Base-by-base conservation (phyloP, 2,888 invertebrate species). In the Drosophila hamatofila region DNA sequence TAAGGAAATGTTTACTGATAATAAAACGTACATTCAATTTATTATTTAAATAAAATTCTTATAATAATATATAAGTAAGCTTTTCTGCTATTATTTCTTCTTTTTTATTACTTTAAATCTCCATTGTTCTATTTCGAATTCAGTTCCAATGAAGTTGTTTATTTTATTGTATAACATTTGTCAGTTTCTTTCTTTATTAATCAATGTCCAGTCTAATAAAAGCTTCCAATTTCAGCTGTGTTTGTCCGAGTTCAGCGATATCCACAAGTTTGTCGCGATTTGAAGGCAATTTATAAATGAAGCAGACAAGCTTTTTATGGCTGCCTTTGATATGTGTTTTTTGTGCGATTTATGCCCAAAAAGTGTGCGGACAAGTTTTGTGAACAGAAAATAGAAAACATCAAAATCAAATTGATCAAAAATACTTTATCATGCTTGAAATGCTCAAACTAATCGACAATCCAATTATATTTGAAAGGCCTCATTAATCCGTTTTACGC, bases 401-500 rank as follows among this genome's bases (percentile, higher is more conserved):
- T 49, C n/a, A 44, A 18, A 49, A 51, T 12, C 56, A 37, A 59
- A 39, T 27, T 30, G 52, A 30, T 58, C 35, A 55, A 25, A 14
- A 41, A 35, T 9, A 59, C 49, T 44, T 25, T 7, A 64, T 55
- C 73, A 67, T 64, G 37, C 18, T 42, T 16, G 42, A 48, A 54
- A 60, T 60, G 44, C 4, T 30, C 16, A 57, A 64, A 66, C 52
- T 68, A 72, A 83, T 77, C 72, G 78, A 30, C 52, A 51, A 35
- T 44, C 30, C 83, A 79, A 88, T 82, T 88, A 72, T 66, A 39
- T 65, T 58, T 73, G 76, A 88, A 83, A 80, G 72, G 71, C 56
- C 86, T 72, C 83, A 83, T 83, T 85, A 82, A 82, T 61, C 69
- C 58, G 55, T 42, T 59, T 48, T 67, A 68, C 62, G 66, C 67